These are phyloP conservation scores for Peromyscus attwateri DNA, from an alignment of 2,797 vertebrate genomes.

Conservation along the genomic window DNA sequence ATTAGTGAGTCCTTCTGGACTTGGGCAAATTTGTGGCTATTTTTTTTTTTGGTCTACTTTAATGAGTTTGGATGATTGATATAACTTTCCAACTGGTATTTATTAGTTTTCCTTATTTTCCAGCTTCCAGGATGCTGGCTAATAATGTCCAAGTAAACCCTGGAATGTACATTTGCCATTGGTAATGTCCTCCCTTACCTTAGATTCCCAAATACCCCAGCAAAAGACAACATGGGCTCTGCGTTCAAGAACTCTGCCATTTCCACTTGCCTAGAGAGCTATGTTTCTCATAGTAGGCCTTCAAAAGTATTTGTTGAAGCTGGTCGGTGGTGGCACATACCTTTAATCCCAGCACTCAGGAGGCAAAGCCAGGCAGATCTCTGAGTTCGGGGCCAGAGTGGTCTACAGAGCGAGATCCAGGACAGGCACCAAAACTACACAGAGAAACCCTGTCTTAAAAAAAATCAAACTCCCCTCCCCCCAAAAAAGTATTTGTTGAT, in stretches of 20 bases:
- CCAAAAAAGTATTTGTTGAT: neutral
- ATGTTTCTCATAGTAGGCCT: neutral
- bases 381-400: no score
- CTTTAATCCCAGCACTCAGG: no score
- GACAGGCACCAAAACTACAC: no score
- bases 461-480: no score
- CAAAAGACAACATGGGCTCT: neutral
- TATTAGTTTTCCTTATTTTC: constrained; percentile 37
- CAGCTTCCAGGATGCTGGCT: neutral
- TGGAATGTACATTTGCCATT: neutral
- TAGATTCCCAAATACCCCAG: neutral
- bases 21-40: neutral
- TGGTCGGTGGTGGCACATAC: no score
- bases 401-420: no score
- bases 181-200: neutral
- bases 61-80: constrained; percentile 4
- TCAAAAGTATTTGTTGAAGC: neutral
- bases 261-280: neutral
- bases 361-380: no score
- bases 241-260: neutral
- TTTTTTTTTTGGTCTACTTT: neutral
- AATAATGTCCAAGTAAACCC: neutral
- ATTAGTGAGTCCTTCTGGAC: neutral
- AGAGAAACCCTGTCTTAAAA: no score
- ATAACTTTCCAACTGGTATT: neutral